A percentile compares a stretch with the other conserved stretches of the same genome.
phyloP scores from a whole-genome alignment of 2,888 invertebrate genomes.

The Rhingia campestris region DNA sequence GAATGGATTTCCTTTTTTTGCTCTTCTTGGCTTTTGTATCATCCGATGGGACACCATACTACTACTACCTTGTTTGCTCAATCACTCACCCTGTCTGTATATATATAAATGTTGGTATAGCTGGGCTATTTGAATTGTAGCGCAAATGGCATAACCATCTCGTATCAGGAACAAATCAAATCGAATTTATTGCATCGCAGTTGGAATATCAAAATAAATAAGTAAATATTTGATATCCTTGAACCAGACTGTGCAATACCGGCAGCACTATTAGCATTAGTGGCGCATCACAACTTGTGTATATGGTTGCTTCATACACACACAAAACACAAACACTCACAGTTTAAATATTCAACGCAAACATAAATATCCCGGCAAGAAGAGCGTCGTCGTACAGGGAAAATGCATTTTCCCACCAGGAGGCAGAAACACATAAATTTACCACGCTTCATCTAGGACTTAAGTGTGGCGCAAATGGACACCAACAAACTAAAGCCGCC shows the following conservation, averaged over 20 bases:
- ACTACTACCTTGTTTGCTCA: conserved; percentile 35
- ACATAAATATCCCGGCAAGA: conserved; percentile 48
- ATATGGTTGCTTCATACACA: conserved; percentile 29
- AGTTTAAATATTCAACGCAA: conserved; percentile 66
- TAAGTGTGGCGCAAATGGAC: conserved; percentile 54
- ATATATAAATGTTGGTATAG: conserved; percentile 34
- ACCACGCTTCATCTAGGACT: conserved; percentile 70
- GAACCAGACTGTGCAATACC: conserved; percentile 33
- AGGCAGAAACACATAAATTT: conserved; percentile 58
- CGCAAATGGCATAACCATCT: conserved; percentile 65
- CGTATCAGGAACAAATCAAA: conserved; percentile 72
- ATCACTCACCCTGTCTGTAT: conserved; percentile 9
- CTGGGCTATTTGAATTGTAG: conserved; percentile 63
- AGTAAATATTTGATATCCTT: conserved; percentile 71
- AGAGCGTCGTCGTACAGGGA: conserved; percentile 46
- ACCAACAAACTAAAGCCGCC: conserved; percentile 30
- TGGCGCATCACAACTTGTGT: conserved; percentile 25
- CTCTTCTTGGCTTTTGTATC: conserved; percentile 40
- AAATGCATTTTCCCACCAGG: conserved; percentile 62
- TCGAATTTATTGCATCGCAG: conserved; percentile 71
- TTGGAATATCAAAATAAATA: conserved; percentile 73
- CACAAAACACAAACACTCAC: conserved; percentile 30
- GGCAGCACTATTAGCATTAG: conserved; percentile 20
- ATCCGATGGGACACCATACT: conserved; percentile 42
- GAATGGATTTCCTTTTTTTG: conserved; percentile 3